Conservation (phyloP, 2,888 invertebrate species). For the Cylindroiulus punctatus region DNA sequence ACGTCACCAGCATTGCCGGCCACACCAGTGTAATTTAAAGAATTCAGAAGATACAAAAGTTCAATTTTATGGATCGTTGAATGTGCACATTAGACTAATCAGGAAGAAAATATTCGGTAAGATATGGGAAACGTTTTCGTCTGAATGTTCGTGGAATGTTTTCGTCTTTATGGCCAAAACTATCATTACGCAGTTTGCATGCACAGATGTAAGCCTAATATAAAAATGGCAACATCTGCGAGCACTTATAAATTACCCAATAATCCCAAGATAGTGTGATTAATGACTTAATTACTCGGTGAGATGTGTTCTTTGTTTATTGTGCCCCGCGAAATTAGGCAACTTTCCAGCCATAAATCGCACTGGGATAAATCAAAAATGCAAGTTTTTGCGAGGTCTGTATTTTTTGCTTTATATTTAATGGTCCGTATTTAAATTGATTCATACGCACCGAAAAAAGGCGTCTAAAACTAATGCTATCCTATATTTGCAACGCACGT, state of each 20-base stretch:
- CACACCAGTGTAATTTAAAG: too few species aligned
- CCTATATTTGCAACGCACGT: not conserved
- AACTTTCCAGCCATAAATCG: conserved; percentile 21
- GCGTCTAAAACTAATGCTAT: not conserved
- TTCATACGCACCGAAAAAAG: not conserved
- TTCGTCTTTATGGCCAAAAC: not conserved
- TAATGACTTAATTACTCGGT: conserved; percentile 39
- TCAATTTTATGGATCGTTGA: not conserved
- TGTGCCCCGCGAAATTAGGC: conserved; percentile 28
- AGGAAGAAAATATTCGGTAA: too few species aligned
- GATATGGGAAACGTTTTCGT: not conserved
- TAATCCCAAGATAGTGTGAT: conserved; percentile 42
- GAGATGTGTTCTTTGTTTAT: conserved; percentile 42
- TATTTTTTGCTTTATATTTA: too few species aligned
- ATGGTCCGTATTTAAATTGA: not conserved
- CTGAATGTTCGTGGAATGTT: not conserved
- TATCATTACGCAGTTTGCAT: not conserved
- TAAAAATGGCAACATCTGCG: conserved; percentile 29
- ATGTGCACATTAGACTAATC: not conserved
- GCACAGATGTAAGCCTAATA: not conserved
- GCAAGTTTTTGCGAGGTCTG: too few species aligned
- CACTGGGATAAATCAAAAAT: not conserved
- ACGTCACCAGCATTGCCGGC: too few species aligned
- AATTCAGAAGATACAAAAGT: not conserved
- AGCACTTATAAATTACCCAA: conserved; percentile 23